phyloP scores from a whole-genome alignment of 2,797 vertebrate genomes.

The Anisognathus igniventris region DNA sequence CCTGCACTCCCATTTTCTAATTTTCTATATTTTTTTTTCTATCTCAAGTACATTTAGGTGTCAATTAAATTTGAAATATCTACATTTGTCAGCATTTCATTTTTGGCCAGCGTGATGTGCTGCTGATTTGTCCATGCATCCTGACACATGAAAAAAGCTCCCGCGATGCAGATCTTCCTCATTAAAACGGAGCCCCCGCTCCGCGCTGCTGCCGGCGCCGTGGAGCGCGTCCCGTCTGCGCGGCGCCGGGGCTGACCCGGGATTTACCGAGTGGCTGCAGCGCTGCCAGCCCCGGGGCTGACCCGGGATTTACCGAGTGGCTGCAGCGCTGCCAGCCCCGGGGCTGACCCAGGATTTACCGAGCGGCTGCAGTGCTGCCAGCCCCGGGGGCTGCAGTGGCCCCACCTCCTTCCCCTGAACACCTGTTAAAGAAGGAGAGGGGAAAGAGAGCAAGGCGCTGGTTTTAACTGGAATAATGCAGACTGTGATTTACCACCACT shows the following conservation, averaged over 20 bases:
- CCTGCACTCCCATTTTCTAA: conserved; percentile 19
- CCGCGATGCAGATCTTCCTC: conserved; percentile 88
- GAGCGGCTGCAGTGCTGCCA: background rate
- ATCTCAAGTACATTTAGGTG: conserved; percentile 89
- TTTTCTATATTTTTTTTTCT: conserved; percentile 64
- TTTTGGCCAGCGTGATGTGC: conserved; percentile 85
- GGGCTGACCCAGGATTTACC: too few species aligned
- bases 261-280: too few species aligned
- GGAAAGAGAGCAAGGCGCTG: background rate
- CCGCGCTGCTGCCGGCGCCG: background rate
- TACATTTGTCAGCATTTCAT: conserved; percentile 99
- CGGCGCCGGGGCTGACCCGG: background rate
- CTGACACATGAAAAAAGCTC: conserved; percentile 86
- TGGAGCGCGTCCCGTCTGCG: background rate
- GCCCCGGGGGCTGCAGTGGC: background rate
- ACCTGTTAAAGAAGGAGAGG: background rate
- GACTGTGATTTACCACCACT: background rate
- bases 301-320: too few species aligned
- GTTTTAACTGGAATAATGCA: background rate
- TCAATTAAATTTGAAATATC: conserved; percentile 99
- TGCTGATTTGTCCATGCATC: conserved; percentile 90
- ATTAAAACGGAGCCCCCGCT: conserved; percentile 38
- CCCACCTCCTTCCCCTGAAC: background rate
- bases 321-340: too few species aligned
- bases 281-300: background rate